Evolutionary conservation across 2,797 vertebrate genomes (phyloP), one percentile per base, ranked within the genome.

Genomic region (Siniperca undulata): DNA sequence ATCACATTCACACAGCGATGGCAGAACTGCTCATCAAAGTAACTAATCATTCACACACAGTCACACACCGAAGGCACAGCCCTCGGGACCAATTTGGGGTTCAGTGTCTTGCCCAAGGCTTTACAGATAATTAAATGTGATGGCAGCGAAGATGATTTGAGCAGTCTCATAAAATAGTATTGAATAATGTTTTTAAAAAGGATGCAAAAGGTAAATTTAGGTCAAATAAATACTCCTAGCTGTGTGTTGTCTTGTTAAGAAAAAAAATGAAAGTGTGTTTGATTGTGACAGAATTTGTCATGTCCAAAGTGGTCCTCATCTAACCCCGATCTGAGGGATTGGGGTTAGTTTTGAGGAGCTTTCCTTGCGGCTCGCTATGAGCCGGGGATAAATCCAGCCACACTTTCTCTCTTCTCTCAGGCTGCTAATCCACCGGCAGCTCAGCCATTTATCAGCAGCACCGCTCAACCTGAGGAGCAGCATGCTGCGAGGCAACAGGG

Each of bases 381-480:
- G 92, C 90, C 4, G 53, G 78, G 71, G 89, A 92, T 90, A 89
- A 89, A 89, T 60, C 82, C 87, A 86, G 77, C 75, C 78, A 86
- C 88, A 83, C 90, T 89, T 90, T 91, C 89, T 65, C 86, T 87
- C 52, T 38, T 70, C 38, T 86, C 84, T 86, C 78, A 78, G 74
- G 75, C 73, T 72, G 80, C 81, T 94, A 93, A 94, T 95, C 91
- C 90, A 85, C 34, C 77, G 70, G 86, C 81, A 72, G 82, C 84
- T 88, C 80, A 36, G 84, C 83, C 89, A 89, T 92, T 91, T 91
- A 88, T 81, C 74, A 79, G 86, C 55, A 82, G 81, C 77, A 77
- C 60, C 90, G 87, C 82, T 90, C 80, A 85, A 81, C 90, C 82
- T 88, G 79, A 87, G 80, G 77, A 89, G 81, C 89, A 85, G 66